Base-by-base conservation (phyloP, 1,140 invertebrate species). In the Chironomus tepperi region DNA sequence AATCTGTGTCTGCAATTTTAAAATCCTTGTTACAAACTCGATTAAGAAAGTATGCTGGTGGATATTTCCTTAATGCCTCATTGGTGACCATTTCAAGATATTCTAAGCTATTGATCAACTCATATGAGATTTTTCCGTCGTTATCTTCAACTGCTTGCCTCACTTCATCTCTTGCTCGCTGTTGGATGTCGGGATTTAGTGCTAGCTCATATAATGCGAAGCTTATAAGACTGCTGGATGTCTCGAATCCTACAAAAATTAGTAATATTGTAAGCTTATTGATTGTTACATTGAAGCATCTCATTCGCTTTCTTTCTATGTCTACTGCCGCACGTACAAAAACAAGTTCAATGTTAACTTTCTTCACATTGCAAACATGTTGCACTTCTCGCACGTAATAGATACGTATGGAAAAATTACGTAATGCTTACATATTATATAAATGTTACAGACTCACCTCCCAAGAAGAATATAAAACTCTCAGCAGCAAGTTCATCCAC, bases 51-150 rank as follows among this genome's bases (percentile, higher is more conserved):
- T 80, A 75, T 8, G 81, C 75, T 7, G 84, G 80, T 34, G 85
- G 84, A 78, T 83, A 84, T 73, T 83, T 82, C 5, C 86, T 76
- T 42, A 86, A 76, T 9, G 84, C 83, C 76, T 83, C 73, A 47
- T 74, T 34, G 1, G 43, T 10, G 7, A 42, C n/a, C 47, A 43
- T 43, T 18, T 74, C 43, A 0, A 74, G 16, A 74, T 74, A 74
- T 18, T 47, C 19, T 7, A 74, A 24, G 18, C 43, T 19, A 21
- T 8, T 19, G 8, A 74, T 7, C 12, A 18, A 18, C 10, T 74
- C 73, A 43, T 47, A 74, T 7, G 73, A 57, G 0, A 74, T 18
- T 57, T 74, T 8, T 18, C 47, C 73, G 19, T 57, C 43, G 10
- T 57, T 16, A 8, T 24, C 73, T 24, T 6, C 10, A 16, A 74